Conservation (phyloP, 2,888 invertebrate species). For the Macropis europaea region DNA sequence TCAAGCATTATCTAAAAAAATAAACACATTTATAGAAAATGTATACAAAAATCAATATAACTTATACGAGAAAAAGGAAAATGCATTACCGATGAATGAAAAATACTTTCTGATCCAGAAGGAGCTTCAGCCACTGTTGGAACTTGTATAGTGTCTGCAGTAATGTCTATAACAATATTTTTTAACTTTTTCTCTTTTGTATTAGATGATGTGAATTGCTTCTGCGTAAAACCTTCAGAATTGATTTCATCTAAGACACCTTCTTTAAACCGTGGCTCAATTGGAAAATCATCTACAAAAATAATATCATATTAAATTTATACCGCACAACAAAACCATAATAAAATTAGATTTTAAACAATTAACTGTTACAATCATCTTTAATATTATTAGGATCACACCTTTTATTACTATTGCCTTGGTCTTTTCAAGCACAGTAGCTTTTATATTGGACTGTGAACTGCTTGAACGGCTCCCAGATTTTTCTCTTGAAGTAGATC, state of each 20-base stretch:
- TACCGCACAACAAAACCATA: background rate
- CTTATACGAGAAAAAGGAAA: background rate
- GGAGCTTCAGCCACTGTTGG: slow-evolving; percentile 80
- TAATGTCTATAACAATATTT: slow-evolving; percentile 88
- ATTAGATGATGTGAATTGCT: slow-evolving; percentile 81
- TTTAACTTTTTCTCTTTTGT: slow-evolving; percentile 83
- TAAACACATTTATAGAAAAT: slow-evolving; percentile 30
- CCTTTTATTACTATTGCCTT: slow-evolving; percentile 66
- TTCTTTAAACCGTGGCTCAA: slow-evolving; percentile 72
- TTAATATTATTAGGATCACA: slow-evolving; percentile 26
- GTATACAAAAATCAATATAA: background rate
- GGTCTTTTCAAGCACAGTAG: slow-evolving; percentile 60
- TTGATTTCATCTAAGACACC: slow-evolving; percentile 87
- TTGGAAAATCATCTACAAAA: slow-evolving; percentile 72
- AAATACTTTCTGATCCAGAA: slow-evolving; percentile 71
- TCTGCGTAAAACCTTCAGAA: slow-evolving; percentile 85
- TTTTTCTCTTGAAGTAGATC: slow-evolving; percentile 75
- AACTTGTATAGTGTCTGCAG: slow-evolving; percentile 86
- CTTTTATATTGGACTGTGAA: slow-evolving; percentile 70
- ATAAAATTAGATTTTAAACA: background rate
- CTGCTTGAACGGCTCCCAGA: slow-evolving; percentile 76
- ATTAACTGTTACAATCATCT: slow-evolving; percentile 3
- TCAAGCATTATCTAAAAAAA: slow-evolving; percentile 85
- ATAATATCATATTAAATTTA: background rate
- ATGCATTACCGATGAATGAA: slow-evolving; percentile 74